Conservation (phyloP, 2,797 vertebrate genomes). For the Pipistrellus nathusii region DNA sequence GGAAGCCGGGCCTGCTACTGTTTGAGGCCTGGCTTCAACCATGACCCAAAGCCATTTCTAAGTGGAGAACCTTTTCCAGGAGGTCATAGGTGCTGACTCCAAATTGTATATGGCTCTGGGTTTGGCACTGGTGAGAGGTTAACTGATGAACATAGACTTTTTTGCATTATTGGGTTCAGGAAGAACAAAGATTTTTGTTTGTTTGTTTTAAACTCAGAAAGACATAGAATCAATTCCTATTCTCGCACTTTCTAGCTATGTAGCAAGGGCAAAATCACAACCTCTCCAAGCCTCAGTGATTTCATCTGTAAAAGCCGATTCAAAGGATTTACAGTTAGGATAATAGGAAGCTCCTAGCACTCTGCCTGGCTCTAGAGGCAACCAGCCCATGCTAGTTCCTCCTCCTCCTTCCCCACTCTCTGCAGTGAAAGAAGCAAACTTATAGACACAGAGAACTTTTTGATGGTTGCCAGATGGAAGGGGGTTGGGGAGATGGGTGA, state of each 20-base stretch:
- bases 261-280: not conserved
- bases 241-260: not conserved
- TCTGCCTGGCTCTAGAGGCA: not conserved
- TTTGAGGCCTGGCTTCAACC: not conserved
- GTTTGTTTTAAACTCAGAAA: conserved; percentile 48
- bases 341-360: not conserved
- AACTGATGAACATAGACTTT: not conserved
- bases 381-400: not conserved
- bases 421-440: not conserved
- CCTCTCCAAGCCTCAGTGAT: not conserved
- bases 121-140: not conserved
- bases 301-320: not conserved
- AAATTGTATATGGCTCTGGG: not conserved
- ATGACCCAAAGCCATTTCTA: not conserved
- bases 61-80: not conserved
- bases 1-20: not conserved
- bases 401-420: not conserved
- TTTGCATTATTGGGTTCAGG: not conserved
- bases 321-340: not conserved
- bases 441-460: not conserved
- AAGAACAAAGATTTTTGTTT: not conserved
- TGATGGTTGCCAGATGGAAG: not conserved
- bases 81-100: not conserved
- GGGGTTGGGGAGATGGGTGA: not conserved
- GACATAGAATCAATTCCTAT: not conserved